Evolutionary conservation across 2,113 vertebrate genomes (phyloP), one percentile per base, ranked within the genome.

Genomic region (Thunnus maccoyii): DNA sequence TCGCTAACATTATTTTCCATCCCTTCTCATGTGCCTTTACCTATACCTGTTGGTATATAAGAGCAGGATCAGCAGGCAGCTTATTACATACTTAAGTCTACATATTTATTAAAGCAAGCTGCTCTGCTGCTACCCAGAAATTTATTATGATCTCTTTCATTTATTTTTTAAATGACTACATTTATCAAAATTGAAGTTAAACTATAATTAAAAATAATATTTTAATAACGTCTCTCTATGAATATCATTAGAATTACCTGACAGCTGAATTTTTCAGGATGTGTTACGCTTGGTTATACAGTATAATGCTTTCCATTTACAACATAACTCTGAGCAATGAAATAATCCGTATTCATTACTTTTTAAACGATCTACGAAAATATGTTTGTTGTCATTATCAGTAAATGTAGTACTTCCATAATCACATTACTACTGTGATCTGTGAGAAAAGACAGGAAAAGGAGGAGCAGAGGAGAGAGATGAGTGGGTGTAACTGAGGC

Each of bases 401-500:
- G 51, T 48, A 17, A 57, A 25, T 11, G 4, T 18, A 2, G 2
- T 61, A 54, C 47, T 64, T 82, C 64, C 52, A 15, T 67, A 65
- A 77, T 46, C 17, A 20, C 11, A 41, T 7, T 54, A 14, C 8
- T 41, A 22, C 18, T 58, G 67, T 71, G 10, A 63, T 70, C 30
- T 69, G 25, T 18, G 15, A 30, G 65, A 41, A 7, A 55, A 71
- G 51, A 61, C 20, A n/a, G 13, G 52, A 4, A 48, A 11, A 52
- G 15, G 44, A 78, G 4, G 81, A 76, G 62, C 36, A 68, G 67
- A 20, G 72, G 52, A 56, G 64, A 46, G 9, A 72, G 9, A 67
- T 52, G 16, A 74, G 71, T 41, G 85, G 82, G 76, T 78, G 86
- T 72, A 86, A 58, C 84, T 64, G 0, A 78, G 63, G 76, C 85